A percentile compares a stretch with the other conserved stretches of the same genome.
Conservation (phyloP, 2,888 invertebrate species). For the Steinernema hermaphroditum region DNA sequence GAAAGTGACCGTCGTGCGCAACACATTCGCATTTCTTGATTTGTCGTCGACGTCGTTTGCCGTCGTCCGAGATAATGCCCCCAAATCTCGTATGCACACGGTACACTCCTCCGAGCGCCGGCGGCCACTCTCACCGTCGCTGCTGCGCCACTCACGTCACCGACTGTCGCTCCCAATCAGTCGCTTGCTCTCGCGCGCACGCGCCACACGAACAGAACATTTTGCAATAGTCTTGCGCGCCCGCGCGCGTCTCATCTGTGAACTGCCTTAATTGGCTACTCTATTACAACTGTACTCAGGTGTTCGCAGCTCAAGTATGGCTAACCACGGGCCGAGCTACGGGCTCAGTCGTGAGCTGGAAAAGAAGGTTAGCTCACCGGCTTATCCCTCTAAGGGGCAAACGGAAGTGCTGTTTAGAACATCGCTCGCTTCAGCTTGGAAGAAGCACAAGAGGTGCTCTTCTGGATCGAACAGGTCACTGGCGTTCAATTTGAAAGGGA, state of each 20-base stretch:
- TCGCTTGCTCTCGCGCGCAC: conserved; percentile 3
- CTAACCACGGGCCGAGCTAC: conserved; percentile 67
- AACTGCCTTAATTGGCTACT: conserved; percentile 21
- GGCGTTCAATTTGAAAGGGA: conserved; percentile 57
- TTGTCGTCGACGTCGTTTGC: conserved; percentile 12
- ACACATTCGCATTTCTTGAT: conserved; percentile 20
- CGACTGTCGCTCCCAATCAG: conserved; percentile 22
- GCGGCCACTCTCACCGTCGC: background rate
- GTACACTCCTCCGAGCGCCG: background rate
- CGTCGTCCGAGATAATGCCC: conserved; percentile 20
- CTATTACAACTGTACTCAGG: background rate
- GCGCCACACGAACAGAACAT: background rate
- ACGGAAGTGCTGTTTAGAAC: conserved; percentile 65
- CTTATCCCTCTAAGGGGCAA: background rate
- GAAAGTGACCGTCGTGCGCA: conserved; percentile 16
- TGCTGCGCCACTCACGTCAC: background rate
- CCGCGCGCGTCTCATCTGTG: background rate
- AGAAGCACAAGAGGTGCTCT: conserved; percentile 68
- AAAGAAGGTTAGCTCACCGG: conserved; percentile 56
- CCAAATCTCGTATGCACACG: conserved; percentile 26
- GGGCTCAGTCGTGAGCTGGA: conserved; percentile 66
- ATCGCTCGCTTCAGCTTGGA: conserved; percentile 70
- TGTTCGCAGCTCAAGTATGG: conserved; percentile 52
- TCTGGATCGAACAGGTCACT: conserved; percentile 69
- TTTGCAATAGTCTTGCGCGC: background rate